Conservation (phyloP, 2,888 invertebrate species). For the Drepana falcataria region DNA sequence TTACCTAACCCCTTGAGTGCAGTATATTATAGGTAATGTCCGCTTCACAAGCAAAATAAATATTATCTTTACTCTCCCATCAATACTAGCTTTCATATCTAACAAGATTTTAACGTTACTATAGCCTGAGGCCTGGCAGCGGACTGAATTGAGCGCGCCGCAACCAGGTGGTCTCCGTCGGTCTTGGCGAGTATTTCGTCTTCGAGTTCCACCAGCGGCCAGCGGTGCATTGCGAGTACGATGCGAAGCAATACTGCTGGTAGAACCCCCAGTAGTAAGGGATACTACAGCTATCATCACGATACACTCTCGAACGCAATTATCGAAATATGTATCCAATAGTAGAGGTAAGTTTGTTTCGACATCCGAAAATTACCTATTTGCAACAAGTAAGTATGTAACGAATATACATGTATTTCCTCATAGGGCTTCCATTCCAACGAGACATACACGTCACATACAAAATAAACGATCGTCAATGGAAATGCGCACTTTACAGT, state of each 20-base stretch:
- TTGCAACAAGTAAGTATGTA: too few relatives aligned
- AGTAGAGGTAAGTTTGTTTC: slow-evolving; percentile 45
- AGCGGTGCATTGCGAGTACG: slow-evolving; percentile 61
- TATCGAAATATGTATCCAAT: slow-evolving; percentile 69
- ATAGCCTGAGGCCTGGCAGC: slow-evolving; percentile 66
- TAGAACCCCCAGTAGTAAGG: slow-evolving; percentile 61
- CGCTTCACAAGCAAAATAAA: too few relatives aligned
- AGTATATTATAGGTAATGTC: too few relatives aligned
- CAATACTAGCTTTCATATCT: not conserved
- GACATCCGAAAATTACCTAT: too few relatives aligned
- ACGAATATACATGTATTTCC: too few relatives aligned
- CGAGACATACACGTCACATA: too few relatives aligned
- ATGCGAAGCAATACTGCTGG: slow-evolving; percentile 57
- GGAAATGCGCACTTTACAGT: not conserved
- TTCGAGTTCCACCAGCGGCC: slow-evolving; percentile 53
- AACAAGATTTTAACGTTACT: too few relatives aligned
- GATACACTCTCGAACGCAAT: slow-evolving; percentile 58
- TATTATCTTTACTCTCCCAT: too few relatives aligned
- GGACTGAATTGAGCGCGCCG: slow-evolving; percentile 51
- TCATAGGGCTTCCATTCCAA: too few relatives aligned
- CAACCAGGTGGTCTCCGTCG: slow-evolving; percentile 58
- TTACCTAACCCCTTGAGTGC: too few relatives aligned
- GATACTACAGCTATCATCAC: slow-evolving; percentile 54
- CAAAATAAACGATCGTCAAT: too few relatives aligned
- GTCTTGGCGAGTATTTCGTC: slow-evolving; percentile 58